phyloP scores from a whole-genome alignment of 2,888 invertebrate genomes.

The Dyspetes luteomarginatus region DNA sequence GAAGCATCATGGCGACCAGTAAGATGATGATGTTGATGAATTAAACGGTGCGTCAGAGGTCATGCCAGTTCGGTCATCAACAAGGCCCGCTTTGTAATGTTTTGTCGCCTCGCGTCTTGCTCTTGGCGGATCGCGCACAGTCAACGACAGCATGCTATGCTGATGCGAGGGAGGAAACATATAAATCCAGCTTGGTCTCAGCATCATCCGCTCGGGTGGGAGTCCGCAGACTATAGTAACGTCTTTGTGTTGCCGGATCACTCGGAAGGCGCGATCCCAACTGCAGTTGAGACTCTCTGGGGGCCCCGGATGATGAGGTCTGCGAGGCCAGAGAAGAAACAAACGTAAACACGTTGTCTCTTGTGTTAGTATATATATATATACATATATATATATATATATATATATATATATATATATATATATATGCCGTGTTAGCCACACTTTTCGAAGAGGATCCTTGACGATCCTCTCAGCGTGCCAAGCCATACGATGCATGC shows the following conservation, averaged over 20 bases:
- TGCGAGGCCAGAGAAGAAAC: conserved; percentile 70
- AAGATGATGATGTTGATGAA: conserved; percentile 51
- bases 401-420: no score
- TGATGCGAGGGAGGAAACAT: conserved; percentile 72
- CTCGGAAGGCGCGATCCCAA: conserved; percentile 68
- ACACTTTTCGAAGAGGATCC: conserved; percentile 69
- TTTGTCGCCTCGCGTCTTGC: conserved; percentile 78
- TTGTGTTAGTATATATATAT: conserved; percentile 12
- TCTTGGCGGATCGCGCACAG: conserved; percentile 43
- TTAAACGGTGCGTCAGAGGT: conserved; percentile 63
- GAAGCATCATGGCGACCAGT: conserved; percentile 1
- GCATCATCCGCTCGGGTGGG: conserved; percentile 32
- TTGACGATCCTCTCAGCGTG: conserved; percentile 64
- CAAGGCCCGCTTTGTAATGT: conserved; percentile 81
- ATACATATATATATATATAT: no score
- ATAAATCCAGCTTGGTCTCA: conserved; percentile 70
- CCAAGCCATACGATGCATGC: no score
- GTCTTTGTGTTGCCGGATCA: conserved; percentile 76
- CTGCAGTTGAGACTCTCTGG: conserved; percentile 66
- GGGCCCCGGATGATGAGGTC: conserved; percentile 38
- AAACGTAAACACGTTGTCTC: conserved; percentile 80
- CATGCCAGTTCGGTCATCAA: conserved; percentile 78
- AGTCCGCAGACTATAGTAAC: conserved; percentile 81
- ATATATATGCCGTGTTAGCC: conserved; percentile 58
- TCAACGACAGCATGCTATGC: conserved; percentile 72